Base-by-base conservation (phyloP, 2,113 vertebrate genomes). In the Taurulus bubalis region DNA sequence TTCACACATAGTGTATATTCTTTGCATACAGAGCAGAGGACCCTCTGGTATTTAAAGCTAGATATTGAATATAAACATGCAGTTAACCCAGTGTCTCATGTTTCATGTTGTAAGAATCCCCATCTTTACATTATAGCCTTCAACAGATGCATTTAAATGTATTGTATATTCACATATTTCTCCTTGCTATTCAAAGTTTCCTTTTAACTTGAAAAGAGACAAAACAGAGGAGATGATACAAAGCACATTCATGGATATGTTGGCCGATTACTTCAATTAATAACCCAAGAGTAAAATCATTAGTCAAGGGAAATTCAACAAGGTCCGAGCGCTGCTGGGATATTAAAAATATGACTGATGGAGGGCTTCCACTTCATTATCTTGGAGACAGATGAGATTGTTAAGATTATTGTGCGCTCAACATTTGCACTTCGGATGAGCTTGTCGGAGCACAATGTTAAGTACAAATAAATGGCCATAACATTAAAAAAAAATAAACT, bases 241-340 rank as follows among this genome's bases (percentile, higher is more conserved):
- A 89, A 34, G 22, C 36, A 64, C 66, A 71, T 62, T 74, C 22
- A 59, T 71, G 85, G 80, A 84, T 83, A 87, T 80, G 88, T 87
- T 88, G 87, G 81, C 84, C 40, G 85, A 93, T 93, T 92, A 90
- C 87, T 85, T 92, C 89, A 88, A 88, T 91, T 93, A 93, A 93
- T 92, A 88, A 89, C 78, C 91, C 89, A 62, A 75, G 42, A 56
- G 80, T 55, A 49, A 77, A 75, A 86, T 71, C 90, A 88, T 91
- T 87, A 90, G 79, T 89, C 81, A 87, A 86, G 71, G 89, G 86
- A 85, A 85, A 90, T 87, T 87, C 89, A 75, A 82, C 71, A 71
- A 65, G 67, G 75, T 71, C 66, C 32, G 59, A 83, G 75, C 2
- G 56, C 74, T 55, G 30, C 69, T 28, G 70, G 45, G 68, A 84